Evolutionary conservation across 2,113 vertebrate species (phyloP).

Genomic region (Dendrocopos noguchii): DNA sequence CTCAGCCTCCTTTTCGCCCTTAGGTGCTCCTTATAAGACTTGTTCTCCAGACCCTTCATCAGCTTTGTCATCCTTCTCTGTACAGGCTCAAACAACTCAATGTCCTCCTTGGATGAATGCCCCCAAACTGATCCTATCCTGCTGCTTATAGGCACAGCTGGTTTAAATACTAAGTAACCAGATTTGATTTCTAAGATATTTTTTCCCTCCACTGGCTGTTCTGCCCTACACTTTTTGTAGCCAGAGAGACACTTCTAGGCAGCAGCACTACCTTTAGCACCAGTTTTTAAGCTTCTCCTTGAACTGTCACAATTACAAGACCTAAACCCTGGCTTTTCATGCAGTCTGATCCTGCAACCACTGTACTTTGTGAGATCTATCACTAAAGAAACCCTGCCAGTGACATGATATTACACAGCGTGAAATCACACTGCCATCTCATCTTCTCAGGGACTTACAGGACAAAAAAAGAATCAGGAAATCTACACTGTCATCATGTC

Average conservation of each 20-base stretch:
- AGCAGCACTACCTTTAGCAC: not conserved
- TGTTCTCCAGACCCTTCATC: too few relatives aligned
- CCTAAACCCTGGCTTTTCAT: not conserved
- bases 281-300: not conserved
- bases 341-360: not conserved
- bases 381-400: not conserved
- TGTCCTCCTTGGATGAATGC: too few relatives aligned
- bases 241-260: not conserved
- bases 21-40: too few relatives aligned
- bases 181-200: not conserved
- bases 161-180: not conserved
- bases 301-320: not conserved
- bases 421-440: slow-evolving; percentile 26
- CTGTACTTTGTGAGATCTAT: slow-evolving; percentile 11
- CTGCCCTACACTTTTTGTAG: not conserved
- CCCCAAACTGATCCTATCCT: not conserved
- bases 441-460: slow-evolving; percentile 1
- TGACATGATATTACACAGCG: slow-evolving; percentile 13
- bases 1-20: too few relatives aligned
- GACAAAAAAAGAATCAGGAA: not conserved
- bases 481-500: slow-evolving; percentile 26
- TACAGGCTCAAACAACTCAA: too few relatives aligned
- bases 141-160: not conserved
- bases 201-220: not conserved
- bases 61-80: too few relatives aligned